A percentile compares a stretch with the other conserved stretches of the same genome.
These are phyloP conservation scores for Sciurus niger DNA, from an alignment of 2,113 vertebrate species.

Conservation along the genomic window DNA sequence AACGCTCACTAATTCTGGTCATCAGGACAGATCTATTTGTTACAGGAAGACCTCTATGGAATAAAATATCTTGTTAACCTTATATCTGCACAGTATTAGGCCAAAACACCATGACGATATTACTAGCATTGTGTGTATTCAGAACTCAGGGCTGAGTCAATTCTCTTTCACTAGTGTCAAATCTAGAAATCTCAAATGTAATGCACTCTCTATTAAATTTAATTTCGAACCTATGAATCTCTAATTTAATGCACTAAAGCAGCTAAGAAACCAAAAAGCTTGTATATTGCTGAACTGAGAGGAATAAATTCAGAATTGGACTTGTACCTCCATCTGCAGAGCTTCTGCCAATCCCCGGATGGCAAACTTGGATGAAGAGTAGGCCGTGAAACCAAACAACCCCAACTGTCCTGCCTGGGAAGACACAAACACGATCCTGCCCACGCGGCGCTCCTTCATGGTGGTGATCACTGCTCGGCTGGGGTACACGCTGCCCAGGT, in stretches of 20 bases:
- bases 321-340: conserved; percentile 97
- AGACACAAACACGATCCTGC: conserved; percentile 96
- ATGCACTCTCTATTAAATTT: too few relatives aligned
- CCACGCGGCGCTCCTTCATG: conserved; percentile 98
- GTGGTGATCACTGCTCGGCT: conserved; percentile 95
- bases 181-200: background rate
- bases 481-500: conserved; percentile 97
- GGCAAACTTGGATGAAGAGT: conserved; percentile 97
- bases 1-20: background rate
- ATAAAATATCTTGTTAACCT: background rate
- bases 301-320: rapidly evolving
- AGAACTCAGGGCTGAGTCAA: background rate
- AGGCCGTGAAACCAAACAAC: conserved; percentile 96
- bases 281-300: background rate
- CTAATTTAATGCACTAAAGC: background rate
- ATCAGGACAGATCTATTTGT: background rate
- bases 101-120: background rate
- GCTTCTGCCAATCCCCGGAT: conserved; percentile 97
- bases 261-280: background rate
- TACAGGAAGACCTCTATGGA: background rate
- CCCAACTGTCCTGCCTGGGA: conserved; percentile 98
- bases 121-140: too few relatives aligned
- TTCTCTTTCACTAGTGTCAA: background rate
- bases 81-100: rapidly evolving
- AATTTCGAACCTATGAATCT: background rate